Percentiles rank a stretch among this genome's conserved stretches.
phyloP scores from a whole-genome alignment of 2,888 invertebrate genomes.

The Lepidocyrtinus sp. region DNA sequence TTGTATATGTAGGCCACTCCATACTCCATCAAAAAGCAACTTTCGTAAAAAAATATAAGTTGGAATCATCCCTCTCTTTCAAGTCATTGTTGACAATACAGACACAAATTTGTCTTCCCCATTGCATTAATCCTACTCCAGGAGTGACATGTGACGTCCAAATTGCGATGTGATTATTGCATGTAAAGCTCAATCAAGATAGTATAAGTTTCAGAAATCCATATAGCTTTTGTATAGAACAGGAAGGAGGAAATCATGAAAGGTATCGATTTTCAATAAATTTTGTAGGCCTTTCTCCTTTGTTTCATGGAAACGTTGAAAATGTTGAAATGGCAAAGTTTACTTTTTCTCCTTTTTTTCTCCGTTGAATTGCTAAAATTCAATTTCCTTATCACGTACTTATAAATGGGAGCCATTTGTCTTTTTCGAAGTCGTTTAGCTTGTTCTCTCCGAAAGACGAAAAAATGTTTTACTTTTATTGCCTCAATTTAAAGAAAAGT shows the following conservation, averaged over 20 bases:
- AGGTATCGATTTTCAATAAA: constrained; percentile 15
- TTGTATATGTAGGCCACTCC: too few species aligned
- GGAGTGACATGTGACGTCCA: not conserved
- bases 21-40: too few species aligned
- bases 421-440: constrained; percentile 18
- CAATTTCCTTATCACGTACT: constrained; percentile 21
- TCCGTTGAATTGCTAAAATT: constrained; percentile 18
- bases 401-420: constrained; percentile 20
- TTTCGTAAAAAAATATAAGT: too few species aligned
- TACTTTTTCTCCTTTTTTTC: constrained; percentile 10
- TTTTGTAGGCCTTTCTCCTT: constrained; percentile 11
- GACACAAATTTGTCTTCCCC: too few species aligned
- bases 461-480: constrained; percentile 5
- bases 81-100: too few species aligned
- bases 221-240: too few species aligned
- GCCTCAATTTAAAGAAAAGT: constrained; percentile 10
- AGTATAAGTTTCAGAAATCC: too few species aligned
- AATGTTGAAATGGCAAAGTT: not conserved
- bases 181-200: too few species aligned
- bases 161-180: too few species aligned
- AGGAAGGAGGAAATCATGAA: too few species aligned
- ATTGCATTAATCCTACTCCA: not conserved
- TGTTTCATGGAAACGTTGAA: constrained; percentile 9
- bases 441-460: not conserved
- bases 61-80: too few species aligned